Base-by-base conservation (phyloP, 2,113 vertebrate genomes). In the Erythrolamprus reginae region DNA sequence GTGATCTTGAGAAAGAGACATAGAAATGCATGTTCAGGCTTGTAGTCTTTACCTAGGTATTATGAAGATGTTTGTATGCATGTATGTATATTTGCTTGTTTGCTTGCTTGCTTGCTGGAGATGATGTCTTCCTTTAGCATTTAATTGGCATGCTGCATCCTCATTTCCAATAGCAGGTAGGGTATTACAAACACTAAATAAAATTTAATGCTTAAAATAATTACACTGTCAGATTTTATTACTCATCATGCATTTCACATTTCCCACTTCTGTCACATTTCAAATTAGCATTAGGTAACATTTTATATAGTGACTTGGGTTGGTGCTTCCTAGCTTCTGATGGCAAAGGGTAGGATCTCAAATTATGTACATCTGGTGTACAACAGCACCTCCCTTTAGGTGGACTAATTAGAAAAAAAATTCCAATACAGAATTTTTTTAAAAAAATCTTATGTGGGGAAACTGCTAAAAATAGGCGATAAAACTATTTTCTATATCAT, bases 1-100 rank as follows among this genome's bases (percentile, higher is more conserved):
- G 82, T 56, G 48, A 55, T 85, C 3, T 91, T 91, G 52, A 91
- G n/a, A 85, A 90, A n/a, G 7, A 56, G 82, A 86, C 58, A 82
- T 52, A 24, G 28, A 65, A 65, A 65, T n/a, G 4, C 28, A 38
- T 77, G 17, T 38, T 77, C 33, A 77, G n/a, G 65, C n/a, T 77
- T 77, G 33, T 38, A 77, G 33, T 17, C n/a, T 77, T 38, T 77
- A 17, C 15, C 65, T 38, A 9, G 38, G 33, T 38, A 38, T 77
- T 38, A 38, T 77, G 65, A 38, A 77, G 15, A n/a, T 12, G 1
- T 65, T n/a, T 65, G 10, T 2, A n/a, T n/a, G n/a, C n/a, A n/a
- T 58, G 56, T 10, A 24, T 24, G 23, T 9, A 2, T 58, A 8
- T 4, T 70, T n/a, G 13, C 0, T 65, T 33, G 28, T 2, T 70